Evolutionary conservation across 1,140 invertebrate genomes (phyloP), one percentile per base, ranked within the genome.

Genomic region (Aphaenogaster floridana): DNA sequence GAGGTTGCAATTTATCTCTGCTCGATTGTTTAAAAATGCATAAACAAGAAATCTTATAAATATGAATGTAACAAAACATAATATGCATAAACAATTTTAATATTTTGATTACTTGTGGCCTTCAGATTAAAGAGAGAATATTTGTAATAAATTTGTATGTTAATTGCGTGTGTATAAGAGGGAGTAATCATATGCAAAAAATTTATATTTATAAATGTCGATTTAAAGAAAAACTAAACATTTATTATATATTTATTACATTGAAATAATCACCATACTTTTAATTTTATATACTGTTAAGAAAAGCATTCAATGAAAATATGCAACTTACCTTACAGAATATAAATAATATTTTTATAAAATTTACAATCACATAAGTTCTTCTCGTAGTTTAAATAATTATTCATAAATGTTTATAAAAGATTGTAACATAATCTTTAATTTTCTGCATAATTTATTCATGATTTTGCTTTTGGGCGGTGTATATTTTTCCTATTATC

Each of bases 201-300:
- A 68, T 42, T 39, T n/a, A 4, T 2, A 45, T 45, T 45, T 48
- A 15, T 28, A n/a, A 6, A n/a, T 66, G 9, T 15, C 3, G 7
- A 11, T 68, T 42, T 42, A 4, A 68, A 42, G 36, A 21, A 42
- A 1, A 68, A 3, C 9, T 42, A 68, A 68, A 42, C 34, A 68
- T 66, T 66, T 66, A 66, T 42, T n/a, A 42, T 66, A 66, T 21
- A 66, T 21, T 42, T 42, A 21, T 45, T 42, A 21, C 2, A 66
- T 64, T 42, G 5, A 68, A 68, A 21, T 45, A 68, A 68, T 68
- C n/a, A 68, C 61, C 5, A 64, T 64, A 42, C 9, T 21, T 68
- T 42, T 1, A 5, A 21, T 68, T 68, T 68, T 42, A 68, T 17
- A 9, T 54, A 13, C 17, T 45, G 45, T 68, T n/a, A 28, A 48